Conservation (phyloP, 2,797 vertebrate genomes). For the Sebastes paucispinis region DNA sequence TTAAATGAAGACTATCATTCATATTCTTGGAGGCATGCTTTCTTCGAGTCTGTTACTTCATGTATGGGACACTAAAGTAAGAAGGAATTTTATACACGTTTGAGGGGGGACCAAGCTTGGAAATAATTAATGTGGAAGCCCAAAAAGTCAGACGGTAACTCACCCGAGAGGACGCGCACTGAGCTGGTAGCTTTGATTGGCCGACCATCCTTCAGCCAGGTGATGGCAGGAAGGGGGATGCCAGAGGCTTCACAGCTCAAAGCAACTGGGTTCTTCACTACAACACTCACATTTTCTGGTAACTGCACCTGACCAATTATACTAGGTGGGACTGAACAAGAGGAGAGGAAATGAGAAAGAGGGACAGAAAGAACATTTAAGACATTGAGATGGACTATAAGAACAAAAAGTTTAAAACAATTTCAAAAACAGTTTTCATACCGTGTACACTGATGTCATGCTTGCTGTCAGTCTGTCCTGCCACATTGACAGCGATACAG, state of each 20-base stretch:
- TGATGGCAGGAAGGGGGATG: constrained; percentile 90
- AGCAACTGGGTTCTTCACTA: constrained; percentile 91
- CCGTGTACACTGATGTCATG: constrained; percentile 91
- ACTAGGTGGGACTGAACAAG: constrained; percentile 86
- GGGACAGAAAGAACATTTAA: background rate
- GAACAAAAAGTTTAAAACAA: background rate
- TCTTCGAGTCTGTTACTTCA: background rate
- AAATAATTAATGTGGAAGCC: background rate
- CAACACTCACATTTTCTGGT: constrained; percentile 90
- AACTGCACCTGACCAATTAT: constrained; percentile 81
- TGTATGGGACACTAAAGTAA: background rate
- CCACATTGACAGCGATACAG: constrained; percentile 91
- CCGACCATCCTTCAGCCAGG: constrained; percentile 90
- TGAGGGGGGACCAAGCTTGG: background rate
- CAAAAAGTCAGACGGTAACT: constrained; percentile 10
- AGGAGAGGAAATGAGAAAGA: background rate
- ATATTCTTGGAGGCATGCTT: background rate
- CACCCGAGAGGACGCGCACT: constrained; percentile 91
- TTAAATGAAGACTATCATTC: background rate
- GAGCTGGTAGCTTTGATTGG: constrained; percentile 83
- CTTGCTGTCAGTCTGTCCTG: constrained; percentile 91
- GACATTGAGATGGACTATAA: background rate
- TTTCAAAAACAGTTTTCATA: constrained; percentile 68
- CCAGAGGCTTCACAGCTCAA: constrained; percentile 92
- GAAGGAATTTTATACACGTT: background rate